phyloP scores from a whole-genome alignment of 2,888 invertebrate genomes.

The Acheta domesticus region DNA sequence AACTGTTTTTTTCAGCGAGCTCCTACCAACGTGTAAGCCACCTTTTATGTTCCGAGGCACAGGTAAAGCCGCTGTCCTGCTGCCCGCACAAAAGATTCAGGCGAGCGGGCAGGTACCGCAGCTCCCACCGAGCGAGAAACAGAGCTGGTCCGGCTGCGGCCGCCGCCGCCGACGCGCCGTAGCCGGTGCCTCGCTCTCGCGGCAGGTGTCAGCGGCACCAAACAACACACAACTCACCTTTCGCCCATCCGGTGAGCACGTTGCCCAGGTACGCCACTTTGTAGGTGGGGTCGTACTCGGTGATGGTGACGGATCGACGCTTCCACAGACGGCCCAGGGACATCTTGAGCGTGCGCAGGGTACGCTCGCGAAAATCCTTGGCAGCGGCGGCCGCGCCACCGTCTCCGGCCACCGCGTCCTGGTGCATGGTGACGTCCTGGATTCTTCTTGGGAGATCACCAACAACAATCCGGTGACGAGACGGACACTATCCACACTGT shows the following conservation, averaged over 20 bases:
- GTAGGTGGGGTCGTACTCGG: constrained; percentile 89
- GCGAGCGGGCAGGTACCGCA: not conserved
- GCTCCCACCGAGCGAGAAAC: not conserved
- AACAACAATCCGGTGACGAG: too few relatives aligned
- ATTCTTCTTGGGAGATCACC: not conserved
- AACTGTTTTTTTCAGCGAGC: too few relatives aligned
- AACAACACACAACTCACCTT: constrained; percentile 62
- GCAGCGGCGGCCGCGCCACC: constrained; percentile 26
- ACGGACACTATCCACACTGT: too few relatives aligned
- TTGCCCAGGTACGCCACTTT: constrained; percentile 98
- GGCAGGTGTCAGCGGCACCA: too few relatives aligned
- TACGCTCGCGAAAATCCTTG: constrained; percentile 36
- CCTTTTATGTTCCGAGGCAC: too few relatives aligned
- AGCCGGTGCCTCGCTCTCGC: too few relatives aligned
- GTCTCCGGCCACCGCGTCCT: constrained; percentile 25
- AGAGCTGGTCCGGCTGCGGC: too few relatives aligned
- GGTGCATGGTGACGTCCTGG: constrained; percentile 23
- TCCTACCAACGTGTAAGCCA: too few relatives aligned
- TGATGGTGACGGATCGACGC: constrained; percentile 81
- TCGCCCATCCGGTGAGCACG: constrained; percentile 97
- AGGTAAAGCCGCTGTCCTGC: too few relatives aligned
- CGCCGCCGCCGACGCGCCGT: too few relatives aligned
- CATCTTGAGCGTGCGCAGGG: constrained; percentile 64
- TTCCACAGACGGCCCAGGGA: constrained; percentile 70
- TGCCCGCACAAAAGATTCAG: not conserved